A percentile compares a stretch with the other conserved stretches of the same genome.
Conservation (phyloP, 2,888 invertebrate genomes). For the Agriopis leucophaearia region DNA sequence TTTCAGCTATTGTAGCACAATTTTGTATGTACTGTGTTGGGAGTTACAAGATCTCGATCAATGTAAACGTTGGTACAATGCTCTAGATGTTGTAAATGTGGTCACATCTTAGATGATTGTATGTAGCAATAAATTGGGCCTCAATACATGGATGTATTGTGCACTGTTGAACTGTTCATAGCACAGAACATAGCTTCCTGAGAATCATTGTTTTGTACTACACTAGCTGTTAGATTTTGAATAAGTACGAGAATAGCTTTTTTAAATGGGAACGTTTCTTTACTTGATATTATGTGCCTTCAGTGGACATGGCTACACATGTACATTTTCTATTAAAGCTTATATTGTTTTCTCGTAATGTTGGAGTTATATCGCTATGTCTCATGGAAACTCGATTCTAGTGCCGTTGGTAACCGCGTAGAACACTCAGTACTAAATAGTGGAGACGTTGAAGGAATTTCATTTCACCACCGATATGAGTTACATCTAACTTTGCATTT, state of each 20-base stretch:
- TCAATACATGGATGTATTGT: background rate
- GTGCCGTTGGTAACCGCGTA: constrained; percentile 42
- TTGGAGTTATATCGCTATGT: constrained; percentile 51
- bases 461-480: background rate
- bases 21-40: background rate
- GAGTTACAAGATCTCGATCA: too few relatives aligned
- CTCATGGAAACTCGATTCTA: constrained; percentile 45
- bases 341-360: constrained; percentile 58
- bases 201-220: constrained; percentile 63
- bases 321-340: constrained; percentile 66
- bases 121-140: constrained; percentile 38
- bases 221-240: constrained; percentile 68
- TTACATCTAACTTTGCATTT: background rate
- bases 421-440: constrained; percentile 1
- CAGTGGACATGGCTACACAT: constrained; percentile 68
- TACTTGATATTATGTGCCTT: constrained; percentile 81
- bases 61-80: background rate
- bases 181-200: constrained; percentile 67
- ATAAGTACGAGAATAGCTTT: constrained; percentile 81
- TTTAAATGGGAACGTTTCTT: constrained; percentile 67
- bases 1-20: background rate
- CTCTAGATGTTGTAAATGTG: background rate
- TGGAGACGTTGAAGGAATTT: background rate
- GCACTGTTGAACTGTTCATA: constrained; percentile 49
- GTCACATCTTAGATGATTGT: constrained; percentile 4